A percentile compares a stretch with the other conserved stretches of the same genome.
Evolutionary conservation across 2,888 invertebrate genomes (phyloP).

Genomic region (Arenicola marina): DNA sequence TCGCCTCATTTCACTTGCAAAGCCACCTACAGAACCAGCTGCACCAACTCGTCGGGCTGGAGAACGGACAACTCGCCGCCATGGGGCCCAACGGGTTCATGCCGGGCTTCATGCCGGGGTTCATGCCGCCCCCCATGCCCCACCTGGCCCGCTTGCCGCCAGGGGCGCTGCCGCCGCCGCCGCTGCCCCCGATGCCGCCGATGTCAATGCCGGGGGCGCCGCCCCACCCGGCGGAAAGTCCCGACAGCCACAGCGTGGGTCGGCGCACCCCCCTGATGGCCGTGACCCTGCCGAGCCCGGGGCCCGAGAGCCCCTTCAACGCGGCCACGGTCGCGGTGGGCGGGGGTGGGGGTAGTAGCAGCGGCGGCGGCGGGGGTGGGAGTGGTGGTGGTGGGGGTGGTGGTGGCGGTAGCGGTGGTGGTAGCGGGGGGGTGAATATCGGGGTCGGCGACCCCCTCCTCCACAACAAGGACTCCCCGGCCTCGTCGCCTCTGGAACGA

Average conservation of each 20-base stretch:
- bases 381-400: no score
- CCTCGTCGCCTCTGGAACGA: conserved; percentile 4
- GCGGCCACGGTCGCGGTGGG: background rate
- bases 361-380: no score
- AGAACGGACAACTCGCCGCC: background rate
- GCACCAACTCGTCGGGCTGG: conserved; percentile 2
- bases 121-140: background rate
- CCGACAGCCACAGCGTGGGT: no score
- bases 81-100: background rate
- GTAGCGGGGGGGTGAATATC: background rate
- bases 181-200: conserved; percentile 1
- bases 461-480: background rate
- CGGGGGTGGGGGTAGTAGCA: background rate
- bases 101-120: background rate
- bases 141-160: background rate
- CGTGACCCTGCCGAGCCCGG: background rate
- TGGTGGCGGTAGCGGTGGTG: no score
- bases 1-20: conserved; percentile 70
- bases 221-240: conserved; percentile 5
- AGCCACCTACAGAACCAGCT: conserved; percentile 18
- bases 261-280: background rate
- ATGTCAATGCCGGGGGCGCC: background rate
- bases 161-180: background rate
- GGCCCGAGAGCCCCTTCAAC: background rate
- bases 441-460: background rate